Evolutionary conservation across 2,113 vertebrate species (phyloP), one percentile per base, ranked within the genome.

Genomic region (Jaculus jaculus): DNA sequence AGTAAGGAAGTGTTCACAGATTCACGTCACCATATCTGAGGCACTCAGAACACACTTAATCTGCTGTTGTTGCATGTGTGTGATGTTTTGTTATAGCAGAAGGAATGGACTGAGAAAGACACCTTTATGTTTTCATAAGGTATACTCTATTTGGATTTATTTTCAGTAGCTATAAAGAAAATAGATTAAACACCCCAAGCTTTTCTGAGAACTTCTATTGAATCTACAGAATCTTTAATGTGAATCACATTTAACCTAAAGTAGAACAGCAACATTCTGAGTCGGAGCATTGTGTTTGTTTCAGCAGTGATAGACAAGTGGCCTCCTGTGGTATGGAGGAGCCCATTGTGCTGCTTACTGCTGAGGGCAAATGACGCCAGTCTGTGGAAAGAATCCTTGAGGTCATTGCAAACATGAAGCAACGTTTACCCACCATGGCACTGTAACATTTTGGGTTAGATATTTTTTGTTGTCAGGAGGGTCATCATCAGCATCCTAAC

Each of bases 161-260:
- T 54, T 54, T 54, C 54, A 54, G 15, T 54, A 60, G 24, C 13
- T 21, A 51, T 83, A 66, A 84, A 84, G 15, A 73, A 84, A 75
- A 28, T n/a, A 86, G 91, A 73, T 16, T 28, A 28, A 3, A 93
- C 93, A 42, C n/a, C 84, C 79, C 84, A 79, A 92, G 39, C 4
- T 39, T 74, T 75, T 78, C 9, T 92, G 66, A 80, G 8, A 79
- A 58, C 7, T 84, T 74, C 66, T 65, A 80, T n/a, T 51, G 6
- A 20, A 24, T 39, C 23, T 47, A 32, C 17, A 20, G 2, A 77
- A 73, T 86, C 58, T 90, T 87, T 91, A 86, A 79, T 34, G 34
- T 61, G 42, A 93, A 73, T 87, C 51, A 73, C 1, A 21, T 51
- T 93, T 94, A 87, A 5, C 4, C 12, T n/a, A 73, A 87, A 84